These are phyloP conservation scores for Bathynomus jamesi DNA, from an alignment of 1,140 invertebrate species.

Conservation along the genomic window DNA sequence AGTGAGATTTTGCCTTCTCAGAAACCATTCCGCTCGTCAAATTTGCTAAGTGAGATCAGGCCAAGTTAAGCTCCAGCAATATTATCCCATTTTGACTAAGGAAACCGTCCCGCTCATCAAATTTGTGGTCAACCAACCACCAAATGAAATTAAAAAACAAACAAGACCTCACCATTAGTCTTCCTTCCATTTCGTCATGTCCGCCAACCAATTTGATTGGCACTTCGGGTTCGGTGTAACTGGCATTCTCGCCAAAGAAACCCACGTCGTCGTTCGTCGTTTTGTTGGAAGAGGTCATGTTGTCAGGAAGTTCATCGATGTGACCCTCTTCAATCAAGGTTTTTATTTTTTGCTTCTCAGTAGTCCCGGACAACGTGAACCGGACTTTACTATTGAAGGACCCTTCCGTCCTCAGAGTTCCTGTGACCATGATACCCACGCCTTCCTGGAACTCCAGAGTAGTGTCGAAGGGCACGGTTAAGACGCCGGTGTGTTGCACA, in stretches of 20 bases:
- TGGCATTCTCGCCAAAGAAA: slow-evolving; percentile 41
- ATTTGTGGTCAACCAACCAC: no score
- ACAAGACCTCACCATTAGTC: slow-evolving; percentile 65
- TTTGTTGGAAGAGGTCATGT: slow-evolving; percentile 8
- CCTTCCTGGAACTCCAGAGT: slow-evolving; percentile 57
- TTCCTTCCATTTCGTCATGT: slow-evolving; percentile 62
- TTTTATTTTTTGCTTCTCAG: slow-evolving; percentile 12
- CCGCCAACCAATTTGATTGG: slow-evolving; percentile 69
- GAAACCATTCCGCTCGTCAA: no score
- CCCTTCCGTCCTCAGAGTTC: slow-evolving; percentile 59
- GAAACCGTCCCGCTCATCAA: no score
- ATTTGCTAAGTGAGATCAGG: no score
- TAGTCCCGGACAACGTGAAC: slow-evolving; percentile 28
- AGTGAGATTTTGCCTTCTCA: no score
- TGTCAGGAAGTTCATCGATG: not conserved
- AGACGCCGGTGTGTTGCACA: slow-evolving; percentile 73
- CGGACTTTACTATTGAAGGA: slow-evolving; percentile 18
- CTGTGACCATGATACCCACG: slow-evolving; percentile 88
- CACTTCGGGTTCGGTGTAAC: slow-evolving; percentile 42
- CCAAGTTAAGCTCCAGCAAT: no score
- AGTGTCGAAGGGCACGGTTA: slow-evolving; percentile 78
- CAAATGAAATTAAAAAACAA: no score
- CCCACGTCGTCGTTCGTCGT: not conserved
- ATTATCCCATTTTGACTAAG: no score
- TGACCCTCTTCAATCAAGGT: slow-evolving; percentile 1